phyloP scores from a whole-genome alignment of 2,888 invertebrate species.

The Phortica okadai region DNA sequence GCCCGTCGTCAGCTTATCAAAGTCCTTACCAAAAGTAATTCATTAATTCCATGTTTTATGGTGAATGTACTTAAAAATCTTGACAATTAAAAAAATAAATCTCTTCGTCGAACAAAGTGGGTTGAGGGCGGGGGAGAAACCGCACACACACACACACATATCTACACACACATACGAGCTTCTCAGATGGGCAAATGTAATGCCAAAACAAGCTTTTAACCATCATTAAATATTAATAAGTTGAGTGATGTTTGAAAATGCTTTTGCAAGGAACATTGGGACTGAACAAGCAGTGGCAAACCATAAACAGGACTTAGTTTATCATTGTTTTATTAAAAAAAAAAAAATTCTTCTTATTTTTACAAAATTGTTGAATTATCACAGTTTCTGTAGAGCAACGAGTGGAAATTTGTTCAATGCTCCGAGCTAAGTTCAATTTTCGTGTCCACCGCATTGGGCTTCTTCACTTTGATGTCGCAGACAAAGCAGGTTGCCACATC shows the following conservation, averaged over 20 bases:
- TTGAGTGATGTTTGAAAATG: constrained; percentile 57
- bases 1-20: constrained; percentile 1
- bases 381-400: neutral
- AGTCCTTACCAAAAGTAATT: constrained; percentile 34
- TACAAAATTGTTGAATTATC: constrained; percentile 10
- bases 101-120: neutral
- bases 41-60: constrained; percentile 28
- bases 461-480: constrained; percentile 72
- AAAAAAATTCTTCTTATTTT: neutral
- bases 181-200: constrained; percentile 28
- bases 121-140: neutral
- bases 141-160: neutral
- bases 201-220: constrained; percentile 59
- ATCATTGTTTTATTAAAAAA: neutral
- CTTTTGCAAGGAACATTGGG: neutral
- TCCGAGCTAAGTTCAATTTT: neutral
- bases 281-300: neutral
- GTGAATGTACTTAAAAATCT: constrained; percentile 36
- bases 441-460: constrained; percentile 40
- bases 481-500: constrained; percentile 66
- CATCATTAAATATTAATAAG: constrained; percentile 61
- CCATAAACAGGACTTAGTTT: neutral
- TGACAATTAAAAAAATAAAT: neutral
- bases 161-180: neutral
- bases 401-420: neutral